phyloP scores from a whole-genome alignment of 2,888 invertebrate genomes.

The Euplagia quadripunctaria region DNA sequence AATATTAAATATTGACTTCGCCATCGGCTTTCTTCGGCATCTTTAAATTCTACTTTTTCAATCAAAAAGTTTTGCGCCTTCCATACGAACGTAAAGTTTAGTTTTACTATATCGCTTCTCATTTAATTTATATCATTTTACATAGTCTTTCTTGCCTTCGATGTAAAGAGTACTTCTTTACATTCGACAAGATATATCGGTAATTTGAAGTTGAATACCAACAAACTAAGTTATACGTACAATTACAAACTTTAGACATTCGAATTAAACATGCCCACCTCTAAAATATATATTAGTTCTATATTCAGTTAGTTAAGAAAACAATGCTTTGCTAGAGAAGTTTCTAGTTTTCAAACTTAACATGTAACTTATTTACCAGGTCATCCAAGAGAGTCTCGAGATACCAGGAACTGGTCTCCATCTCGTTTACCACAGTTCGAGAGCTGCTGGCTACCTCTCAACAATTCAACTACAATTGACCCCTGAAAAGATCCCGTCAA shows the following conservation, averaged over 20 bases:
- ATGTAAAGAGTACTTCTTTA: neutral
- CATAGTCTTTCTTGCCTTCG: neutral
- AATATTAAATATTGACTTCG: too few relatives aligned
- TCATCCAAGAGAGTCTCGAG: conserved; percentile 97
- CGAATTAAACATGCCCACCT: neutral
- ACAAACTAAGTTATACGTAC: neutral
- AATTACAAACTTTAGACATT: neutral
- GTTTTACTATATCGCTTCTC: neutral
- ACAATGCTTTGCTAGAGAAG: neutral
- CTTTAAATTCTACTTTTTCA: too few relatives aligned
- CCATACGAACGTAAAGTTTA: too few relatives aligned
- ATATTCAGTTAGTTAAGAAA: neutral
- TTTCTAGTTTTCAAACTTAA: neutral
- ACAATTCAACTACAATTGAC: conserved; percentile 97
- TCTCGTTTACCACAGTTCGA: conserved; percentile 98
- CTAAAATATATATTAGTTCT: neutral
- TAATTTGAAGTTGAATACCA: neutral
- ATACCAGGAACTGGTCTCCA: conserved; percentile 98
- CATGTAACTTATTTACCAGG: conserved; percentile 74
- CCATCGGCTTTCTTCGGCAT: too few relatives aligned
- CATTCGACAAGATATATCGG: neutral
- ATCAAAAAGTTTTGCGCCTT: too few relatives aligned
- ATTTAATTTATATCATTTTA: neutral
- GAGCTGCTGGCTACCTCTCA: conserved; percentile 97
- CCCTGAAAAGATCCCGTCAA: conserved; percentile 93